Percentiles rank a stretch among this genome's conserved stretches.
Evolutionary conservation across 2,797 vertebrate species (phyloP).

Genomic region (Thaleichthys pacificus): DNA sequence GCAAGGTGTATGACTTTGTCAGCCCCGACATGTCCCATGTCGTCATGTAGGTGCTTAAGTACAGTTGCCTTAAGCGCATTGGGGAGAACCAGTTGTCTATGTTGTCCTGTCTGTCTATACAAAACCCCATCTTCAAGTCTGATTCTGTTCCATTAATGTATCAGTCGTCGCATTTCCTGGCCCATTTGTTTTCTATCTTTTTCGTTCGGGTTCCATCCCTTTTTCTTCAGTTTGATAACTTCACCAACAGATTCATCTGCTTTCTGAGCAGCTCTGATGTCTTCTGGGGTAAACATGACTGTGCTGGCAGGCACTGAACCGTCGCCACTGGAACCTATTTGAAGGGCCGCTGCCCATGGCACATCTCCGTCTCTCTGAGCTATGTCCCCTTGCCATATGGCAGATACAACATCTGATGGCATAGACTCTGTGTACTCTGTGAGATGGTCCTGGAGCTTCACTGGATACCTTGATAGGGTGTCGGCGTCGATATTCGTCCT

Average conservation of each 20-base stretch:
- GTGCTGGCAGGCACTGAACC: too few relatives aligned
- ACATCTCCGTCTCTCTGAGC: too few relatives aligned
- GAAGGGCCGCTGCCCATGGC: too few relatives aligned
- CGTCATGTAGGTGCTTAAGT: constrained; percentile 11
- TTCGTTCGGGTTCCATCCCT: constrained; percentile 7
- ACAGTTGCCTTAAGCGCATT: constrained; percentile 6
- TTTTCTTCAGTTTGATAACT: too few relatives aligned
- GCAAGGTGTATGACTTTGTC: constrained; percentile 18
- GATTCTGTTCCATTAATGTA: constrained; percentile 22
- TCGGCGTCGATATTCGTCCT: neutral
- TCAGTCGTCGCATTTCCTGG: neutral
- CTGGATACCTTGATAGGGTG: neutral
- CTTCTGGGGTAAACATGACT: too few relatives aligned
- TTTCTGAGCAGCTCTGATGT: neutral
- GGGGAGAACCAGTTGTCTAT: constrained; percentile 15
- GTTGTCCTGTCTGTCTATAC: constrained; percentile 5
- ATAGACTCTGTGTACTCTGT: neutral
- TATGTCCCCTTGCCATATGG: neutral
- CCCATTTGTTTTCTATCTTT: constrained; percentile 1
- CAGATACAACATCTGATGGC: neutral
- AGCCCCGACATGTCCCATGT: constrained; percentile 27
- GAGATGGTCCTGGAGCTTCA: neutral
- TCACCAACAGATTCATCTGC: neutral
- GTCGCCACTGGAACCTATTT: too few relatives aligned
- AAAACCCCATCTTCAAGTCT: constrained; percentile 13